A percentile compares a stretch with the other conserved stretches of the same genome.
These are phyloP conservation scores for Caenorhabditis inopinata DNA, from an alignment of 1,140 invertebrate genomes.

Conservation along the genomic window DNA sequence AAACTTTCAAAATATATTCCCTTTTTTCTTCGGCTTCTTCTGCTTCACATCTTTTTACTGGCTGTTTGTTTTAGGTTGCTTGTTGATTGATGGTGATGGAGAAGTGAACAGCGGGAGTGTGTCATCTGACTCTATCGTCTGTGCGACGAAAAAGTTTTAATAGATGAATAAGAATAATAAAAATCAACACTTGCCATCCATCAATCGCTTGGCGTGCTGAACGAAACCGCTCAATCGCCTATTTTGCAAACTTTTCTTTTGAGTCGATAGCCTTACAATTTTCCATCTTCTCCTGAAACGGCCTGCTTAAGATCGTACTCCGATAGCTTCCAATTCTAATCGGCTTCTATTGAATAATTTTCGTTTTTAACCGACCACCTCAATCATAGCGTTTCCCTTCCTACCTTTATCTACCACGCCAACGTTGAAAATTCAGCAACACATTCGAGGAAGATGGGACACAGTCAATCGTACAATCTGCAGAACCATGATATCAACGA, in stretches of 20 bases:
- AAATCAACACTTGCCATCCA: not conserved
- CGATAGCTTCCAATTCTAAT: too few species aligned
- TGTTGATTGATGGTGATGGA: not conserved
- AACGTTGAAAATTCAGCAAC: not conserved
- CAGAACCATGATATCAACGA: not conserved
- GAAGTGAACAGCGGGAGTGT: not conserved
- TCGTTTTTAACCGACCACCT: too few species aligned
- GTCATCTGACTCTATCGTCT: not conserved
- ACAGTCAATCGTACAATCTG: conserved; percentile 13
- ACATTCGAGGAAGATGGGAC: not conserved
- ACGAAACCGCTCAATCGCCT: too few species aligned
- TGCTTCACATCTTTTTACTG: not conserved
- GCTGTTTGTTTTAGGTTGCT: conserved; percentile 21
- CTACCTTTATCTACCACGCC: too few species aligned
- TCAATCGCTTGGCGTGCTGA: not conserved
- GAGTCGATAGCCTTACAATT: too few species aligned
- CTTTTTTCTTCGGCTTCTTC: not conserved
- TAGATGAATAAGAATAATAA: not conserved
- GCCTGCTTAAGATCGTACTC: too few species aligned
- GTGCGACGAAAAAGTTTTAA: not conserved
- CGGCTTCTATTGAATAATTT: too few species aligned
- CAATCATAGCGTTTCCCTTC: too few species aligned
- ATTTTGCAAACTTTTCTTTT: too few species aligned
- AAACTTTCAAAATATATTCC: not conserved
- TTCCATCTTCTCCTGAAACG: too few species aligned